Evolutionary conservation across 2,113 vertebrate species (phyloP).

Genomic region (Sprattus sprattus): DNA sequence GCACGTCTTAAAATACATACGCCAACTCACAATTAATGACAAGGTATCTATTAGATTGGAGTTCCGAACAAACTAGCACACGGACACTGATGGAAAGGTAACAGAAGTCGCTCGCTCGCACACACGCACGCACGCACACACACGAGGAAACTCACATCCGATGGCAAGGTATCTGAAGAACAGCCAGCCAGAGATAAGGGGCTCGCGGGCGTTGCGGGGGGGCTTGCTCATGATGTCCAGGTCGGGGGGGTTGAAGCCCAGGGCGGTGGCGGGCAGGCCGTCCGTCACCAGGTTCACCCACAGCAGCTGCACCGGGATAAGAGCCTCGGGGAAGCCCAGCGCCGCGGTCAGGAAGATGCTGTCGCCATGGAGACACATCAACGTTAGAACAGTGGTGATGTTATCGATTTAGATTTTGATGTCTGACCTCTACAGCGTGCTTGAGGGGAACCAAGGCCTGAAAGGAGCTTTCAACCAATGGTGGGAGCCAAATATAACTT

Average conservation of each 20-base stretch:
- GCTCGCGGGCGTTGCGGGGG: slow-evolving; percentile 93
- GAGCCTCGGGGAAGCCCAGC: slow-evolving; percentile 94
- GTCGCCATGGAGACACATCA: slow-evolving; percentile 33
- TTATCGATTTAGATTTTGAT: neutral
- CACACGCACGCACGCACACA: neutral
- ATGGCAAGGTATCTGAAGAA: slow-evolving; percentile 98
- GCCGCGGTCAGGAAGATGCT: slow-evolving; percentile 98
- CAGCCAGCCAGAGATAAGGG: slow-evolving; percentile 97
- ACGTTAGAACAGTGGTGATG: neutral
- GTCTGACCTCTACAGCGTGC: neutral
- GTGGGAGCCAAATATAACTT: neutral
- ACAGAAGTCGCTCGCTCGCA: neutral
- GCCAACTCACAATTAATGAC: neutral
- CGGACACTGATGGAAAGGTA: too few relatives aligned
- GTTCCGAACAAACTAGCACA: neutral
- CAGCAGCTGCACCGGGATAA: slow-evolving; percentile 95
- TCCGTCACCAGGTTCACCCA: slow-evolving; percentile 99
- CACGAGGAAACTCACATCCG: slow-evolving; percentile 90
- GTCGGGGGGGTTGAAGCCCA: slow-evolving; percentile 97
- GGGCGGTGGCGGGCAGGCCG: slow-evolving; percentile 91
- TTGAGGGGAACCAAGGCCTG: neutral
- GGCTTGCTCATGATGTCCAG: slow-evolving; percentile 97
- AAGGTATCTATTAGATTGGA: neutral
- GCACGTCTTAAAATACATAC: neutral
- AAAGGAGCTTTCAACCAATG: neutral